phyloP scores from a whole-genome alignment of 2,113 vertebrate species.

The Pomatorhinus ruficollis region DNA sequence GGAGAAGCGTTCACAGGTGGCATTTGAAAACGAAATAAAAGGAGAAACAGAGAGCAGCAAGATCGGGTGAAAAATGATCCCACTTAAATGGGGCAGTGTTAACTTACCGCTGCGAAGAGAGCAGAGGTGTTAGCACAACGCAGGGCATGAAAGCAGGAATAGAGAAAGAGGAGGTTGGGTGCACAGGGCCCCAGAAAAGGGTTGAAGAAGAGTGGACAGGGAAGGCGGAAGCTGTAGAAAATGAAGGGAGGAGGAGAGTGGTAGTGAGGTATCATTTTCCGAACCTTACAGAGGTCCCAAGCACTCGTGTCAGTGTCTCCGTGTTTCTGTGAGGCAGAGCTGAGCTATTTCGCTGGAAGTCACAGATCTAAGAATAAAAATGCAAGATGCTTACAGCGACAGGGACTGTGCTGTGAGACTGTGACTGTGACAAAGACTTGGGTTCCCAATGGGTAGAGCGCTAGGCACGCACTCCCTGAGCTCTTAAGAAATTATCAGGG shows the following conservation, averaged over 20 bases:
- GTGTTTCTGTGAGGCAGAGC: neutral
- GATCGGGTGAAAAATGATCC: neutral
- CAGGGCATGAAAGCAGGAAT: accelerated
- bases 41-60: neutral
- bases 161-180: too few species aligned
- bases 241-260: neutral
- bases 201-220: neutral
- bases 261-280: neutral
- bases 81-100: neutral
- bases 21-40: neutral
- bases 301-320: accelerated
- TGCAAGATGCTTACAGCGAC: neutral
- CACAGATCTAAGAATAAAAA: neutral
- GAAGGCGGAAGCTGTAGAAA: neutral
- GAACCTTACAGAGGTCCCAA: neutral
- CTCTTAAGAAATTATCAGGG: neutral
- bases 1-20: neutral
- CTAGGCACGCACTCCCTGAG: neutral
- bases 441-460: neutral
- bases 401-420: neutral
- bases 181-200: too few species aligned
- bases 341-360: neutral
- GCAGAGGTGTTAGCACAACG: too few species aligned
- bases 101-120: neutral
- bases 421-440: neutral